These are phyloP conservation scores for Congeria kusceri DNA, from an alignment of 2,888 invertebrate species.

Conservation along the genomic window DNA sequence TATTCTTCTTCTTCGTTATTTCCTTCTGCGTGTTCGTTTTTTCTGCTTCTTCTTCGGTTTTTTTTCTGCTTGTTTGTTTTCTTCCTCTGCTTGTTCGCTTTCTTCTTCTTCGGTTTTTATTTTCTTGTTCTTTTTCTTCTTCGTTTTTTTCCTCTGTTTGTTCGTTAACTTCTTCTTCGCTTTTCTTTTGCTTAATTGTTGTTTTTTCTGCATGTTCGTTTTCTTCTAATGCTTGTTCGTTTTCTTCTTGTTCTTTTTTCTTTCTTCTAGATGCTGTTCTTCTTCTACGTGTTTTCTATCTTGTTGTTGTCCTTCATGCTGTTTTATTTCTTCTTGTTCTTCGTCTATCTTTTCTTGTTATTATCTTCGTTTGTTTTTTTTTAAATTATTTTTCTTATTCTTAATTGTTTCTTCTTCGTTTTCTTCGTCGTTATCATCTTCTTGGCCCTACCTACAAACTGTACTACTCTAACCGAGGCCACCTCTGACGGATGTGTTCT, in stretches of 20 bases:
- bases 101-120: conserved; percentile 3
- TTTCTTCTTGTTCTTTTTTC: neutral
- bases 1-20: neutral
- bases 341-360: neutral
- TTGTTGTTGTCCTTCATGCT: neutral
- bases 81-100: neutral
- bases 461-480: too few species aligned
- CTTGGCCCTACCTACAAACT: too few species aligned
- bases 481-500: too few species aligned
- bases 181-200: too few species aligned
- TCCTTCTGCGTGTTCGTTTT: neutral
- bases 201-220: too few species aligned
- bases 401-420: neutral
- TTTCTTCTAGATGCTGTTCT: neutral
- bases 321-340: neutral
- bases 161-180: neutral
- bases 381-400: too few species aligned
- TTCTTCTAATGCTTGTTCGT: too few species aligned
- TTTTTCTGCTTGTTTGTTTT: neutral
- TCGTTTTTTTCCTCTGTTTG: neutral
- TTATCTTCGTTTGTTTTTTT: neutral
- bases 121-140: conserved; percentile 1
- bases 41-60: neutral
- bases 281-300: neutral
- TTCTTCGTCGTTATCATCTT: too few species aligned